A percentile compares a stretch with the other conserved stretches of the same genome.
Conservation (phyloP, 2,888 invertebrate genomes). For the Cacoxenus indagator region DNA sequence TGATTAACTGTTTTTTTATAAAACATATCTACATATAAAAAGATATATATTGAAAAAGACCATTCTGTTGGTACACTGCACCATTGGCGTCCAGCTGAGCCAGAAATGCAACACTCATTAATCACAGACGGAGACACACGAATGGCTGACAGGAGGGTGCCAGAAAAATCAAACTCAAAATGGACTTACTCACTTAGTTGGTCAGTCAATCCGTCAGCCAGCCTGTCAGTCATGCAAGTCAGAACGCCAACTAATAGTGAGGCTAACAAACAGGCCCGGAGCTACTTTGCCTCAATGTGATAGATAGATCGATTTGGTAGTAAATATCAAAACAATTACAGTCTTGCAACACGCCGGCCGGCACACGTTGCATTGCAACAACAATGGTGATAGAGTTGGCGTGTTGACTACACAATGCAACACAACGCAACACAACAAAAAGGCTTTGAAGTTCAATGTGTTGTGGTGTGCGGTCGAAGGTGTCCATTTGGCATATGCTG, state of each 20-base stretch:
- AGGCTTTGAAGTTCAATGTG: slow-evolving; percentile 19
- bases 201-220: background rate
- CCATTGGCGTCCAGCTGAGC: slow-evolving; percentile 53
- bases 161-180: background rate
- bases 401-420: background rate
- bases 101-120: slow-evolving; percentile 67
- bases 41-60: no score
- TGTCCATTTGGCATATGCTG: slow-evolving; percentile 21
- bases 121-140: slow-evolving; percentile 47
- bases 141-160: background rate
- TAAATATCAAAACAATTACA: slow-evolving; percentile 66
- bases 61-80: no score
- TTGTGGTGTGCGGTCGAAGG: slow-evolving; percentile 21
- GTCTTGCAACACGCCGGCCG: slow-evolving; percentile 32
- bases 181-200: background rate
- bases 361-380: slow-evolving; percentile 7
- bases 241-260: background rate
- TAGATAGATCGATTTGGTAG: slow-evolving; percentile 63
- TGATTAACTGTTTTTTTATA: no score
- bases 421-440: background rate
- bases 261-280: background rate
- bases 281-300: slow-evolving; percentile 13
- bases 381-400: background rate
- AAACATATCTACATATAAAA: no score
- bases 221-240: background rate